These are phyloP conservation scores for Ceyx cyanopectus DNA, from an alignment of 2,113 vertebrate genomes.

Conservation along the genomic window DNA sequence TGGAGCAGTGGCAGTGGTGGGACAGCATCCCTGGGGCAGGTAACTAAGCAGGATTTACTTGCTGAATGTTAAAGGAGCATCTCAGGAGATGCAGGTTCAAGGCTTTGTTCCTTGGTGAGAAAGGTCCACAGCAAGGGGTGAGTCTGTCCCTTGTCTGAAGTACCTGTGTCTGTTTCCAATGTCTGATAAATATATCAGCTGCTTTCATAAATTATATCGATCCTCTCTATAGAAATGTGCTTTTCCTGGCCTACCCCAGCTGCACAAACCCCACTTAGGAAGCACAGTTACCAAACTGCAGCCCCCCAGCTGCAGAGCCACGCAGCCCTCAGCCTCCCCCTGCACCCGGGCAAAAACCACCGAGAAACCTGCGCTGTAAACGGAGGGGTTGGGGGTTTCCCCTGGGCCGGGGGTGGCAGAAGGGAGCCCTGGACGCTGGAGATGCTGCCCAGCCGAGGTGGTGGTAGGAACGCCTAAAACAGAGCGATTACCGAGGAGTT, in stretches of 20 bases:
- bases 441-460: not conserved
- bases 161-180: accelerated
- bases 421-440: accelerated
- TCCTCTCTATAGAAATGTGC: not conserved
- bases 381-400: accelerated
- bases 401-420: not conserved
- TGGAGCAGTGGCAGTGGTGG: not conserved
- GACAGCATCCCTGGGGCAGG: not conserved
- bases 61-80: accelerated
- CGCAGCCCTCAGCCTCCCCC: not conserved
- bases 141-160: not conserved
- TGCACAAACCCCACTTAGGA: accelerated
- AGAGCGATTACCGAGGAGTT: no score
- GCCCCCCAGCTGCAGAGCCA: not conserved
- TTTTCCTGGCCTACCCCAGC: no score
- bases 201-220: not conserved
- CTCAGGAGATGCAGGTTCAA: accelerated
- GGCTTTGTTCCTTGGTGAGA: not conserved
- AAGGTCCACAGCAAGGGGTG: not conserved
- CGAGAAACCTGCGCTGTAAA: no score
- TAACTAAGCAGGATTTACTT: not conserved
- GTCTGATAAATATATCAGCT: not conserved
- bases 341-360: not conserved
- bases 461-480: accelerated
- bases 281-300: accelerated